Percentiles rank a stretch among this genome's conserved stretches.
phyloP scores from a whole-genome alignment of 1,140 invertebrate genomes.

The Drosophila tani region DNA sequence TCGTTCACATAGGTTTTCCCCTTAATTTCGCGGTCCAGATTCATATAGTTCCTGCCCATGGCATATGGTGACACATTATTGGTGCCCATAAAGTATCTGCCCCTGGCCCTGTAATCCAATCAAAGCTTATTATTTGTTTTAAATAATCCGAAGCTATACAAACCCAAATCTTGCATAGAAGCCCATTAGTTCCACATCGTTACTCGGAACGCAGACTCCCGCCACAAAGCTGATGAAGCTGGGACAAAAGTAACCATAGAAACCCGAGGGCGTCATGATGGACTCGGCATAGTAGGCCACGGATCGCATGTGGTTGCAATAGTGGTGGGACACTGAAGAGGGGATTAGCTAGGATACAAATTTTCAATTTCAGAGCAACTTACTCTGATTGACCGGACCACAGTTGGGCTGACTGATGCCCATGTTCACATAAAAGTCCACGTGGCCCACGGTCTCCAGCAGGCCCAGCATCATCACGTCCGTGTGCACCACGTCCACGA shows the following conservation, averaged over 20 bases:
- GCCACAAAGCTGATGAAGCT: conserved; percentile 5
- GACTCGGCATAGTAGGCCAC: conserved; percentile 47
- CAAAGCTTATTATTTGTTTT: neutral
- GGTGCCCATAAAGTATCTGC: conserved; percentile 40
- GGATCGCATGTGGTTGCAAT: conserved; percentile 40
- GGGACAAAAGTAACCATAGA: conserved; percentile 24
- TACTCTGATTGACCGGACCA: conserved; percentile 15
- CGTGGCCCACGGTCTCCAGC: conserved; percentile 32
- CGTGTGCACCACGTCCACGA: conserved; percentile 53
- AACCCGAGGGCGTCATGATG: neutral
- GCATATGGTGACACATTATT: conserved; percentile 16
- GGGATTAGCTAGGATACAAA: neutral
- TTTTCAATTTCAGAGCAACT: neutral
- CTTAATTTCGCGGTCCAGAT: conserved; percentile 12
- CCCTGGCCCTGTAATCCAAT: conserved; percentile 22
- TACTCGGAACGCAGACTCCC: neutral
- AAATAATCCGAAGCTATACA: neutral
- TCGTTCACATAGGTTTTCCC: conserved; percentile 31
- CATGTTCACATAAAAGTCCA: conserved; percentile 50
- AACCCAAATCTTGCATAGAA: neutral
- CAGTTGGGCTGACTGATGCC: conserved; percentile 42
- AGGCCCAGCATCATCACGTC: conserved; percentile 46
- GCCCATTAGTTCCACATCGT: conserved; percentile 24
- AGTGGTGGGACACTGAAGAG: conserved; percentile 6
- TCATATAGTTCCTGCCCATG: conserved; percentile 2